Conservation (phyloP, 1,140 invertebrate genomes). For the Odontomachus brunneus region DNA sequence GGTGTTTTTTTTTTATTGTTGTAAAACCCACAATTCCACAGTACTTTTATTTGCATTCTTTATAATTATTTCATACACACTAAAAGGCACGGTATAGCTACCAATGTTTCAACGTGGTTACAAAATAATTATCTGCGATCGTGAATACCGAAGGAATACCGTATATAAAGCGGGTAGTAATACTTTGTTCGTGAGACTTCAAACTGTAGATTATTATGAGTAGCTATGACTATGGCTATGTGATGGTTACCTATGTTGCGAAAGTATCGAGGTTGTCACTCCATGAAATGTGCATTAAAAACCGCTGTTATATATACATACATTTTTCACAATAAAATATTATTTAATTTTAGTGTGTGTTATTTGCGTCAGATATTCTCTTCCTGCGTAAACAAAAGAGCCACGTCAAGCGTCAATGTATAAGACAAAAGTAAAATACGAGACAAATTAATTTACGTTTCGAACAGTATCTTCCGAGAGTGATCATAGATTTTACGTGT, state of each 20-base stretch:
- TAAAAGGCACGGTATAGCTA: slow-evolving; percentile 85
- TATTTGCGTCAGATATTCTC: slow-evolving; percentile 43
- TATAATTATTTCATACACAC: slow-evolving; percentile 81
- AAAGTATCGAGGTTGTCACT: slow-evolving; percentile 49
- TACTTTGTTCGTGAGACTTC: slow-evolving; percentile 64
- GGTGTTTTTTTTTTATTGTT: slow-evolving; percentile 60
- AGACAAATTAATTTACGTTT: not conserved
- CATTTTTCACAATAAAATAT: slow-evolving; percentile 60
- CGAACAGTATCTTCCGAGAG: not conserved
- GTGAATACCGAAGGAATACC: slow-evolving; percentile 65
- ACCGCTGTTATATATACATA: slow-evolving; percentile 63
- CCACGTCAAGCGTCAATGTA: slow-evolving; percentile 30
- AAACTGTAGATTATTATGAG: slow-evolving; percentile 66
- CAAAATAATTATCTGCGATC: slow-evolving; percentile 75
- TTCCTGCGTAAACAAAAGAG: slow-evolving; percentile 22
- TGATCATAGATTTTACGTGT: not conserved
- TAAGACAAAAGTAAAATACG: slow-evolving; percentile 23
- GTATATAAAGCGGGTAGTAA: slow-evolving; percentile 68
- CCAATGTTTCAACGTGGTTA: slow-evolving; percentile 84
- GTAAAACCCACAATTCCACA: slow-evolving; percentile 82
- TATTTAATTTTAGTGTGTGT: slow-evolving; percentile 56
- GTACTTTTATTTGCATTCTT: slow-evolving; percentile 82
- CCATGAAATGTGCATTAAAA: slow-evolving; percentile 60
- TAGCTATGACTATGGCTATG: slow-evolving; percentile 62
- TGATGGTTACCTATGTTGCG: slow-evolving; percentile 13